Evolutionary conservation across 2,797 vertebrate genomes (phyloP), one percentile per base, ranked within the genome.

Genomic region (Momotus momota): DNA sequence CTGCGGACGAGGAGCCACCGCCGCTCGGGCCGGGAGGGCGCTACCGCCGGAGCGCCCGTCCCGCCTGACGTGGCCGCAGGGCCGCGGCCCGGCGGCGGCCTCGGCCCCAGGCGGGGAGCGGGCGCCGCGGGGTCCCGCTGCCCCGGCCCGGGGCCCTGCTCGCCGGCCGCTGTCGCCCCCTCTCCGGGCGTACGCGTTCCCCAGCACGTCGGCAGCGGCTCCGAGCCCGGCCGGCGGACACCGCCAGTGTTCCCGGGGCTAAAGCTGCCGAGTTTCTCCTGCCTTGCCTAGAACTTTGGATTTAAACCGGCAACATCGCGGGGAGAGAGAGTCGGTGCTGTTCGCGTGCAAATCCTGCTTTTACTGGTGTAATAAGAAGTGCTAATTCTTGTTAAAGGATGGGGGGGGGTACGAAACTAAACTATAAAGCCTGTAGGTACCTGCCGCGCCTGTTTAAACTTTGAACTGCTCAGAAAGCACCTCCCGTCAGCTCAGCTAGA

Each of bases 201-300:
- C 41, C 49, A 5, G 31, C 62, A 21, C 33, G 23, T 14, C 49
- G 35, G 54, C 29, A 17, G 71, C 80, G 4, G 70, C 78, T 20
- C 20, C 13, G 9, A 16, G 61, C 45, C 45, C 38, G 69, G 33
- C 58, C 48, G 40, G 14, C 45, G 52, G n/a, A 3, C 45, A 13
- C 20, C 20, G 15, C 57, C 5, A 2, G 2, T 1, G 58, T 27
- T 51, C 15, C 15, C 57, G 16, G 35, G 38, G 46, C 35, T n/a
- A 5, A 6, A 31, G 41, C 33, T 6, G 25, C 22, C 7, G 8
- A 29, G 40, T 3, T 35, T 35, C 35, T 11, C 15, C 49, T 4
- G 22, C n/a, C 54, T 13, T 40, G 12, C 15, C 67, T 1, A 15
- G 2, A 3, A 0, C 4, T 6, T 0, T 12, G 4, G 16, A 17